A percentile compares a stretch with the other conserved stretches of the same genome.
Conservation (phyloP, 2,888 invertebrate genomes). For the Caenorhabditis auriculariae region DNA sequence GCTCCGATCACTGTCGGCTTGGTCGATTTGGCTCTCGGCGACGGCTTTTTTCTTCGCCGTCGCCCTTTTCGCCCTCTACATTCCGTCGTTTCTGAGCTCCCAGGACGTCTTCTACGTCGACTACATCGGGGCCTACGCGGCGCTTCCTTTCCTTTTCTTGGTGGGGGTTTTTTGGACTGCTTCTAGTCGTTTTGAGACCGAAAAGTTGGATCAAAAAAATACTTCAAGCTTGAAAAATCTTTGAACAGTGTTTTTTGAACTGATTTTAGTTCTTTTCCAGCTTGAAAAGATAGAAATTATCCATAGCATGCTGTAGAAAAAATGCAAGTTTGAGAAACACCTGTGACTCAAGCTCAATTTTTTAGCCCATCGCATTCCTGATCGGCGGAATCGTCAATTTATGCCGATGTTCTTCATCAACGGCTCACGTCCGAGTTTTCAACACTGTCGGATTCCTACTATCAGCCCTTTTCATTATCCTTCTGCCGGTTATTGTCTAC, state of each 20-base stretch:
- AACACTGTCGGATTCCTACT: constrained; percentile 42
- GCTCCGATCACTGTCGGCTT: constrained; percentile 47
- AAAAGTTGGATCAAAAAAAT: too few relatives aligned
- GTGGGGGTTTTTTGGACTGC: constrained; percentile 18
- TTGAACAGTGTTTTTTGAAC: not conserved
- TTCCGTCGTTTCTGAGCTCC: constrained; percentile 42
- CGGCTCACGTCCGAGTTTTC: constrained; percentile 41
- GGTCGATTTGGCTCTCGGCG: constrained; percentile 46
- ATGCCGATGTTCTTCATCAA: constrained; percentile 16
- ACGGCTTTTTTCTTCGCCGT: constrained; percentile 48
- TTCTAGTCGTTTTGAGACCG: not conserved
- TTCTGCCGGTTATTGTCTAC: constrained; percentile 19
- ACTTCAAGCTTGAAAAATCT: too few relatives aligned
- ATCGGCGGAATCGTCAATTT: constrained; percentile 14
- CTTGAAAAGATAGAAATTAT: too few relatives aligned
- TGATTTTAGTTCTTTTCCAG: too few relatives aligned
- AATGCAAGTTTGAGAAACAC: too few relatives aligned
- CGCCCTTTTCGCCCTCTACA: constrained; percentile 41
- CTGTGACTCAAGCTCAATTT: too few relatives aligned
- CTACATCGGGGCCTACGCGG: constrained; percentile 23
- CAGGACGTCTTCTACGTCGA: constrained; percentile 38
- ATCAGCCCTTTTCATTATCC: constrained; percentile 34
- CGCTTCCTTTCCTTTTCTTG: constrained; percentile 28
- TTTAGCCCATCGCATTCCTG: constrained; percentile 29
- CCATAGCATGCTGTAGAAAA: too few relatives aligned